phyloP scores from a whole-genome alignment of 2,113 vertebrate species.

The Cathartes aura region DNA sequence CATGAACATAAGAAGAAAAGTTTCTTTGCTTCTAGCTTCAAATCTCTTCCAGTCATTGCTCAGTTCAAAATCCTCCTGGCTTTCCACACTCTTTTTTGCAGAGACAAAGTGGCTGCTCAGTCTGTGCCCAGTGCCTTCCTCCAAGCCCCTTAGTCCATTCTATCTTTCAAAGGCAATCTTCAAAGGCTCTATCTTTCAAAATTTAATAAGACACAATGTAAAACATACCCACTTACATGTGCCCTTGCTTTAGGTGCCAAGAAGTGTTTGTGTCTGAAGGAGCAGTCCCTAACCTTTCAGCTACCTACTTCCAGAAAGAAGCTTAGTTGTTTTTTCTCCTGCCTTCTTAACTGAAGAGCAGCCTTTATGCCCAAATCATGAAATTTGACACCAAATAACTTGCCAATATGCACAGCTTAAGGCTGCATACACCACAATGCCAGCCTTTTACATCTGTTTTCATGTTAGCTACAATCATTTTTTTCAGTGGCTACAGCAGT shows the following conservation, averaged over 20 bases:
- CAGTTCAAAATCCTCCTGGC: background rate
- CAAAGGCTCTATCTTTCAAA: background rate
- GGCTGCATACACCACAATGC: background rate
- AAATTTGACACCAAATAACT: background rate
- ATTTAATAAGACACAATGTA: background rate
- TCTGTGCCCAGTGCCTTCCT: background rate
- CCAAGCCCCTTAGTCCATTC: rapidly evolving
- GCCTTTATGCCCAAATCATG: background rate
- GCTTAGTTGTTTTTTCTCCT: background rate
- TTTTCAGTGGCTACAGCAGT: background rate
- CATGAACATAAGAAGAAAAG: background rate
- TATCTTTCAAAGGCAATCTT: background rate
- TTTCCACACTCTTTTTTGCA: background rate
- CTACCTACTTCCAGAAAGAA: background rate
- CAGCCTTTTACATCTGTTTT: constrained; percentile 30
- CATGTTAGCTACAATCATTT: background rate
- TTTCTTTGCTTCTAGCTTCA: background rate
- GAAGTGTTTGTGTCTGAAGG: background rate
- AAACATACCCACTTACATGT: background rate
- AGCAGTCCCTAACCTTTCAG: background rate
- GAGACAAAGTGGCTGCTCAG: background rate
- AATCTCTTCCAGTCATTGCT: background rate
- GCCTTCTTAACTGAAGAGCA: background rate
- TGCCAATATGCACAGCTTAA: background rate
- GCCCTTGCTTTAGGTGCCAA: background rate